Percentiles rank a stretch among this genome's conserved stretches.
phyloP scores from a whole-genome alignment of 1,140 invertebrate genomes.

The Zaprionus vittiger region DNA sequence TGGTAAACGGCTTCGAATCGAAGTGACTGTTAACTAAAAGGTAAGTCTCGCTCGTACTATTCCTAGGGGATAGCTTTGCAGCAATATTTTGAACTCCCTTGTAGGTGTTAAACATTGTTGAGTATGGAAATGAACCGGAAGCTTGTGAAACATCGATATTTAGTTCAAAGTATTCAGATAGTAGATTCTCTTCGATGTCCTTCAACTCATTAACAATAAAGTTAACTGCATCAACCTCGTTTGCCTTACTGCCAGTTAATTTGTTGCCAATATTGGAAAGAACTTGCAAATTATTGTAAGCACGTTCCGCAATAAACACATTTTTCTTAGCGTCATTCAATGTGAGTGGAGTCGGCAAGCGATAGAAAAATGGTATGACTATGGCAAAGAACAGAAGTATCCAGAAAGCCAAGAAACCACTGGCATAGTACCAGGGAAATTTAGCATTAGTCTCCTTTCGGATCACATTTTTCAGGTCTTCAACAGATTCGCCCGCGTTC shows the following conservation, averaged over 20 bases:
- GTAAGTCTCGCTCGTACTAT: conserved; percentile 78
- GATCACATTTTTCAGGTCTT: not conserved
- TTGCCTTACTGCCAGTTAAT: conserved; percentile 87
- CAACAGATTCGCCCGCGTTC: conserved; percentile 45
- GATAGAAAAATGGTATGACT: conserved; percentile 69
- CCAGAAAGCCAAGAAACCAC: conserved; percentile 67
- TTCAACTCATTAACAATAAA: conserved; percentile 83
- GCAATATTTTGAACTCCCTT: conserved; percentile 90
- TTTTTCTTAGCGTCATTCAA: conserved; percentile 45
- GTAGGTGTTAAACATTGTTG: conserved; percentile 90
- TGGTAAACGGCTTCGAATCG: conserved; percentile 93
- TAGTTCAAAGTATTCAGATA: conserved; percentile 60
- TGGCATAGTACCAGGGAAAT: conserved; percentile 65
- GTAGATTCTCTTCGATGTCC: conserved; percentile 44
- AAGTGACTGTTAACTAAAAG: conserved; percentile 97
- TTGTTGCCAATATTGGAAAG: conserved; percentile 89
- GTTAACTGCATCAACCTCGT: conserved; percentile 87
- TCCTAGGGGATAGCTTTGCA: conserved; percentile 88
- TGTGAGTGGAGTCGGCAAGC: conserved; percentile 58
- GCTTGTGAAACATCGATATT: conserved; percentile 85
- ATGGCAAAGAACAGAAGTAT: conserved; percentile 62
- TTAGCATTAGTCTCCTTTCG: conserved; percentile 9
- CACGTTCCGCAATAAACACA: conserved; percentile 68
- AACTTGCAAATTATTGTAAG: conserved; percentile 85
- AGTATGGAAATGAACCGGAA: conserved; percentile 90